Percentiles rank a stretch among this genome's conserved stretches.
Conservation (phyloP, 2,113 vertebrate genomes). For the Nyctereutes procyonoides region DNA sequence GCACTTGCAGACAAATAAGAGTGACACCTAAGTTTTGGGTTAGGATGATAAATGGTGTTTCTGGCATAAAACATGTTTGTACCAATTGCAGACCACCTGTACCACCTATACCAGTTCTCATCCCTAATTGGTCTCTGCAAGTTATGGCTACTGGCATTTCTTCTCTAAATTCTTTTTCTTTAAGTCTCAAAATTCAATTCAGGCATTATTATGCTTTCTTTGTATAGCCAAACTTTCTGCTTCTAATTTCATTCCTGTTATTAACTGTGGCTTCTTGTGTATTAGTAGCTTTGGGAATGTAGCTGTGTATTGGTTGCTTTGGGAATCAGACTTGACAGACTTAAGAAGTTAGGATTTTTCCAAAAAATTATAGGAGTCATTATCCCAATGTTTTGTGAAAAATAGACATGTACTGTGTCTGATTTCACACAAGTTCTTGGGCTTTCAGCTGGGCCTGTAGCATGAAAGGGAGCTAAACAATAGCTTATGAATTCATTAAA, state of each 20-base stretch:
- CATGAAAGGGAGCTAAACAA: constrained; percentile 74
- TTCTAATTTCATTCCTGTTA: constrained; percentile 14
- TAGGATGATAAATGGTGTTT: background rate
- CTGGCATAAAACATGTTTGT: background rate
- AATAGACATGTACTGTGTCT: constrained; percentile 44
- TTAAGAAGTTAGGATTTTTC: constrained; percentile 34
- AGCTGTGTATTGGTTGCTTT: background rate
- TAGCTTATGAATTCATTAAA: constrained; percentile 77
- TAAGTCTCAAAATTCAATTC: constrained; percentile 33
- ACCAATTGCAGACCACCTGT: background rate
- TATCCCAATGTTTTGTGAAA: constrained; percentile 40
- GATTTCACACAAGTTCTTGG: constrained; percentile 46
- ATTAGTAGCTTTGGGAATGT: background rate
- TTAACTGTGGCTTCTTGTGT: background rate
- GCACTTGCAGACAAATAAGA: background rate
- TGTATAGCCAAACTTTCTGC: background rate
- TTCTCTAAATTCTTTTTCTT: constrained; percentile 13
- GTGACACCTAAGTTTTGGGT: background rate
- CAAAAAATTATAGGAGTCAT: background rate
- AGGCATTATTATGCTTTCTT: background rate
- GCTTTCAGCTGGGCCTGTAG: constrained; percentile 65
- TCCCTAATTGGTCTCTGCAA: background rate
- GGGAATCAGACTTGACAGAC: background rate
- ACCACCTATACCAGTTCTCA: background rate
- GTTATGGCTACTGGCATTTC: background rate